A percentile compares a stretch with the other conserved stretches of the same genome.
Evolutionary conservation across 2,888 invertebrate species (phyloP).

Genomic region (Anaspis maculata): DNA sequence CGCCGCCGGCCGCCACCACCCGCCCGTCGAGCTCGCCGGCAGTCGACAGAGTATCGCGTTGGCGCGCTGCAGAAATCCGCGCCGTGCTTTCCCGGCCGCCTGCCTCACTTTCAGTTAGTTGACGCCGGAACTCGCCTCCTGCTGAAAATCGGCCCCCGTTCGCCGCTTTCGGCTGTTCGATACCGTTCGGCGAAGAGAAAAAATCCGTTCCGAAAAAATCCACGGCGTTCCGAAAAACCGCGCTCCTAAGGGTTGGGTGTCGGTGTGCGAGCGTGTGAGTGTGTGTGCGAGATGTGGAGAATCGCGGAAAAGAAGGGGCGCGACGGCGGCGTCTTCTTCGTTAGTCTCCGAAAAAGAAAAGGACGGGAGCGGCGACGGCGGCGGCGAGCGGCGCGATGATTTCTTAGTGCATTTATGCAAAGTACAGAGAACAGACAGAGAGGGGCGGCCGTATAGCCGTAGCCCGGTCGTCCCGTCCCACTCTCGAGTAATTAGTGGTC

Average conservation of each 20-base stretch:
- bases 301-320: conserved; percentile 1
- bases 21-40: no score
- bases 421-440: conserved; percentile 33
- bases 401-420: conserved; percentile 42
- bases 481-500: conserved; percentile 43
- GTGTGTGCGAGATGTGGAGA: not conserved
- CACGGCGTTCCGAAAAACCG: conserved; percentile 2
- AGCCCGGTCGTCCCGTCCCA: conserved; percentile 24
- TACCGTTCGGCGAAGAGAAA: conserved; percentile 13
- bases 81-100: no score
- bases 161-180: conserved; percentile 12
- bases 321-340: no score
- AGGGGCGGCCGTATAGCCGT: conserved; percentile 11
- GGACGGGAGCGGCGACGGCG: conserved; percentile 22
- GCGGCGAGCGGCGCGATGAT: conserved; percentile 29
- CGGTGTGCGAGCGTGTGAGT: conserved; percentile 4
- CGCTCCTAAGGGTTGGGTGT: no score
- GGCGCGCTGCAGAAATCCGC: no score
- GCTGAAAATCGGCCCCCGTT: no score
- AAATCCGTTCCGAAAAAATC: conserved; percentile 12
- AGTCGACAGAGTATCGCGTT: no score
- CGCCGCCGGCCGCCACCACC: no score
- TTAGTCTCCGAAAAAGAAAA: no score
- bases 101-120: no score
- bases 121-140: no score